A percentile compares a stretch with the other conserved stretches of the same genome.
These are phyloP conservation scores for Biston stratarius DNA, from an alignment of 2,888 invertebrate genomes.

Conservation along the genomic window DNA sequence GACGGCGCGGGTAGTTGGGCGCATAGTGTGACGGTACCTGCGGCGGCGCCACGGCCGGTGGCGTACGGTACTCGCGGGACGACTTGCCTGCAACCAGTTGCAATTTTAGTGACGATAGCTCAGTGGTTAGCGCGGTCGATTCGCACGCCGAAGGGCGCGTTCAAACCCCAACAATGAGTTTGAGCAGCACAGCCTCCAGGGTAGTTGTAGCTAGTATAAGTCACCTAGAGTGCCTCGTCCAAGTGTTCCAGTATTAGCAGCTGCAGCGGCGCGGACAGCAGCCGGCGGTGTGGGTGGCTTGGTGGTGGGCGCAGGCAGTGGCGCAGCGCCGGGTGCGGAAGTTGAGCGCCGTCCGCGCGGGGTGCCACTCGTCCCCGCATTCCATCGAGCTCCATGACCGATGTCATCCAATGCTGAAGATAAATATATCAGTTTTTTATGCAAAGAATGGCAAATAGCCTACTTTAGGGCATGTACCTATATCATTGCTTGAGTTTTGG, in stretches of 20 bases:
- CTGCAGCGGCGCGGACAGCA: constrained; percentile 83
- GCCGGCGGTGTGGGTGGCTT: constrained; percentile 98
- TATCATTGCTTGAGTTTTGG: too few species aligned
- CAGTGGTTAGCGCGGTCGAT: too few species aligned
- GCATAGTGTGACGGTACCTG: constrained; percentile 99
- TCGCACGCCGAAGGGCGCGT: too few species aligned
- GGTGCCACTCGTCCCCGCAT: constrained; percentile 83
- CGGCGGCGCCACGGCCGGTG: constrained; percentile 98
- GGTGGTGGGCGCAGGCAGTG: constrained; percentile 95
- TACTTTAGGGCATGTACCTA: too few species aligned
- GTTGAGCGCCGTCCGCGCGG: constrained; percentile 90
- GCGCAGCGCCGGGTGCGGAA: constrained; percentile 88
- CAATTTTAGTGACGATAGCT: too few species aligned
- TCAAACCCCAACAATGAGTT: too few species aligned
- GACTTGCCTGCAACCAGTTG: constrained; percentile 87
- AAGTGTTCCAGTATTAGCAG: constrained; percentile 80
- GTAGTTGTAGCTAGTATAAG: constrained; percentile 23
- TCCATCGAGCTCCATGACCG: constrained; percentile 94
- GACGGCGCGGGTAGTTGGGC: constrained; percentile 94
- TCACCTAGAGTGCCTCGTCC: constrained; percentile 81
- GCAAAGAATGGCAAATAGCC: too few species aligned
- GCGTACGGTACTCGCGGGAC: constrained; percentile 95
- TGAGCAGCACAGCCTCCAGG: not conserved
- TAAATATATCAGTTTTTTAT: not conserved
- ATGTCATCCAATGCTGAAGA: constrained; percentile 94